Evolutionary conservation across 2,888 invertebrate genomes (phyloP).

Genomic region (Hemicrepidius hirtus): DNA sequence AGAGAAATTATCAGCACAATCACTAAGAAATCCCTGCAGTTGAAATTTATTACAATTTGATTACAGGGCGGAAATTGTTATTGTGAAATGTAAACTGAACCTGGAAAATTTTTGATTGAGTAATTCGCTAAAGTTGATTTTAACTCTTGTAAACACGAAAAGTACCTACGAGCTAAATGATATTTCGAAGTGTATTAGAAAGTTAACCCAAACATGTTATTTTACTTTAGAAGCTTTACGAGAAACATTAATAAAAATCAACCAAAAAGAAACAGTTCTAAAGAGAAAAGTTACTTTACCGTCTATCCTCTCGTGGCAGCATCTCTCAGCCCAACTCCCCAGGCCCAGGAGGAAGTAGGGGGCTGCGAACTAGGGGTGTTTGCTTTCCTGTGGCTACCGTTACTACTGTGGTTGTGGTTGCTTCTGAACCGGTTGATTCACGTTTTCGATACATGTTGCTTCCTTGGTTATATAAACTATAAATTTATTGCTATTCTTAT

Average conservation of each 20-base stretch:
- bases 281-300: constrained; percentile 51
- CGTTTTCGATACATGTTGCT: constrained; percentile 76
- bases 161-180: too few relatives aligned
- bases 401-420: constrained; percentile 83
- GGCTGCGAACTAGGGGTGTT: constrained; percentile 55
- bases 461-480: constrained; percentile 57
- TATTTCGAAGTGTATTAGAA: background rate
- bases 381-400: constrained; percentile 52
- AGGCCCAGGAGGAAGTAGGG: constrained; percentile 54
- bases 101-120: too few relatives aligned
- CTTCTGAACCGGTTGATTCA: constrained; percentile 84
- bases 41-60: too few relatives aligned
- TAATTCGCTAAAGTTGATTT: too few relatives aligned
- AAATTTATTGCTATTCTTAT: constrained; percentile 2
- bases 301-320: constrained; percentile 62
- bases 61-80: too few relatives aligned
- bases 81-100: too few relatives aligned
- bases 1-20: background rate
- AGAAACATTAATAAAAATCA: constrained; percentile 1
- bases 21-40: background rate
- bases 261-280: background rate
- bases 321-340: constrained; percentile 61
- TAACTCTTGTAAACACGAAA: too few relatives aligned
- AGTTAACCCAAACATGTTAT: background rate
- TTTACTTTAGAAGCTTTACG: background rate